Percentiles rank a stretch among this genome's conserved stretches.
These are phyloP conservation scores for Poecilia picta DNA, from an alignment of 2,797 vertebrate genomes.

Conservation along the genomic window DNA sequence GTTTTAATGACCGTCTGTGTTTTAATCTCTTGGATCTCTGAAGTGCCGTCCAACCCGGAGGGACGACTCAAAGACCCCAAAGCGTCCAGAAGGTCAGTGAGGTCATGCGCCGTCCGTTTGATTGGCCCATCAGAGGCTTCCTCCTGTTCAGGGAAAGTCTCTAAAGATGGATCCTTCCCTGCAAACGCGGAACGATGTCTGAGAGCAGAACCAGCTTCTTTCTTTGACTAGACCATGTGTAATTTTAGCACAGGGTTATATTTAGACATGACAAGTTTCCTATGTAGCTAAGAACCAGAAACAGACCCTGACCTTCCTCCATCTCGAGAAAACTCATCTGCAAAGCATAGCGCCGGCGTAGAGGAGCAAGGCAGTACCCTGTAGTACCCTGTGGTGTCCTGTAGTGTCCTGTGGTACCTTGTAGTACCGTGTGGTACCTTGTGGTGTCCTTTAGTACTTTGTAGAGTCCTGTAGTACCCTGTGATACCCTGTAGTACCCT, in stretches of 20 bases:
- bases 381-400: rapidly evolving
- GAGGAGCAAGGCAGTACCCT: too few relatives aligned
- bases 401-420: too few relatives aligned
- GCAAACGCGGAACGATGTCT: too few relatives aligned
- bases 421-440: rapidly evolving
- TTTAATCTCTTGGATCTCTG: conserved; percentile 47
- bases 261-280: not conserved
- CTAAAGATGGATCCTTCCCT: not conserved
- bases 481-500: too few relatives aligned
- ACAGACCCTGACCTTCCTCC: not conserved
- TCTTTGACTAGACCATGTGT: not conserved
- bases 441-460: too few relatives aligned
- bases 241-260: not conserved
- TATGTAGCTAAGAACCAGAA: not conserved
- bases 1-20: not conserved
- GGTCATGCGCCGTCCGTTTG: not conserved
- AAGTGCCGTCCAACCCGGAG: conserved; percentile 3
- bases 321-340: not conserved
- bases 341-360: too few relatives aligned
- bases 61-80: conserved; percentile 28
- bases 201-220: not conserved
- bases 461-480: too few relatives aligned
- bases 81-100: conserved; percentile 53
- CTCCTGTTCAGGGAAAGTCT: not conserved
- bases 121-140: not conserved